These are phyloP conservation scores for Morpho helenor DNA, from an alignment of 2,888 invertebrate genomes.

Conservation along the genomic window DNA sequence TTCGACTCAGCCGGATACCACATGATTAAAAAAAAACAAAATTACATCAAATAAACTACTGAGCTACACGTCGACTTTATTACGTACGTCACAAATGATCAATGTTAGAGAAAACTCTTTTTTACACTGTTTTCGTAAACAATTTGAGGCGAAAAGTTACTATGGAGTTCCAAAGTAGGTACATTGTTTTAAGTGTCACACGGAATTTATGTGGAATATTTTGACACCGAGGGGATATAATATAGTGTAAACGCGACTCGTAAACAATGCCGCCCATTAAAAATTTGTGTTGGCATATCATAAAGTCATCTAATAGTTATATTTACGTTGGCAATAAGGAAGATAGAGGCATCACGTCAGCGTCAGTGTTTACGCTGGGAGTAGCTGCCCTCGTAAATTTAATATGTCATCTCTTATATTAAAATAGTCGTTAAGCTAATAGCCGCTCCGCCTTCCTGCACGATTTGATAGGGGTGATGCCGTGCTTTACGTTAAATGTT, in stretches of 20 bases:
- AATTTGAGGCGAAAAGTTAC: conserved; percentile 41
- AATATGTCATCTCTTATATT: conserved; percentile 77
- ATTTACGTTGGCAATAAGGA: conserved; percentile 70
- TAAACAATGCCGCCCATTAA: conserved; percentile 54
- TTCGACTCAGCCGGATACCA: too few species aligned
- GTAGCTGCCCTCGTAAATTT: conserved; percentile 74
- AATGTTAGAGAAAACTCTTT: conserved; percentile 46
- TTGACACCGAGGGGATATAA: conserved; percentile 23
- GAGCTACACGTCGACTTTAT: conserved; percentile 50
- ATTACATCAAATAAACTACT: too few species aligned
- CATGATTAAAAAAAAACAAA: too few species aligned
- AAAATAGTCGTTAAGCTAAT: conserved; percentile 78
- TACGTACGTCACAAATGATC: conserved; percentile 57
- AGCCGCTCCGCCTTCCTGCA: conserved; percentile 63
- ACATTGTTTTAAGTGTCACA: conserved; percentile 29
- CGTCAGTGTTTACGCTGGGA: conserved; percentile 57
- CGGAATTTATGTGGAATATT: conserved; percentile 25
- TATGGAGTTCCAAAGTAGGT: conserved; percentile 34
- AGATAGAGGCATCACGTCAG: conserved; percentile 68
- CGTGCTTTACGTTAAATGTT: conserved; percentile 49
- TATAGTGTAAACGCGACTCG: conserved; percentile 35
- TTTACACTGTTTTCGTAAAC: conserved; percentile 46
- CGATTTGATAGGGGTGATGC: conserved; percentile 58
- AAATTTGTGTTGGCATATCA: conserved; percentile 59
- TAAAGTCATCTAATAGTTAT: conserved; percentile 68